These are phyloP conservation scores for Melanerpes aurifrons DNA, from an alignment of 2,113 vertebrate species.

Conservation along the genomic window DNA sequence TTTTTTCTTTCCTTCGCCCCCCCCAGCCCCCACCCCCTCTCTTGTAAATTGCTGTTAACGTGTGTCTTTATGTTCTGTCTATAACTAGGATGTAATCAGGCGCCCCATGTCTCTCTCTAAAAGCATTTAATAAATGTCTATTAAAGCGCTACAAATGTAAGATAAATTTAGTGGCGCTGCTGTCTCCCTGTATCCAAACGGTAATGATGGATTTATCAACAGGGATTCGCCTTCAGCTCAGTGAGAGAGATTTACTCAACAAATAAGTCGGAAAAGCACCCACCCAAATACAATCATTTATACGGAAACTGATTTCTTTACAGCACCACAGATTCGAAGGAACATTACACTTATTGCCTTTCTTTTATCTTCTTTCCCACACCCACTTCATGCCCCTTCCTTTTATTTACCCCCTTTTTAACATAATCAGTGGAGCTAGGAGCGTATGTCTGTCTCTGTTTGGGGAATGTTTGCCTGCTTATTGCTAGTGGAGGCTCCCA, in stretches of 20 bases:
- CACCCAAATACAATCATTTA: constrained; percentile 78
- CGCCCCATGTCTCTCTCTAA: constrained; percentile 84
- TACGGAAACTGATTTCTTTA: constrained; percentile 63
- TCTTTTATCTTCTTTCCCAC: accelerated
- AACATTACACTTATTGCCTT: background rate
- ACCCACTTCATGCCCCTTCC: background rate
- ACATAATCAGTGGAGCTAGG: background rate
- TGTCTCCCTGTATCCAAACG: constrained; percentile 81
- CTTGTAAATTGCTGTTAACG: constrained; percentile 82
- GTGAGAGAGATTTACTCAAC: constrained; percentile 79
- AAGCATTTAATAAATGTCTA: constrained; percentile 91
- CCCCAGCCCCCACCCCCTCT: background rate
- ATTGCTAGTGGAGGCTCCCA: constrained; percentile 2
- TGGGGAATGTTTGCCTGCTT: constrained; percentile 5
- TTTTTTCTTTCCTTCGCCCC: too few relatives aligned
- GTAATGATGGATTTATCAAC: constrained; percentile 87
- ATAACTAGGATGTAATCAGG: constrained; percentile 86
- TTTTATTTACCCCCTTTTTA: background rate
- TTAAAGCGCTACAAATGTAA: constrained; percentile 87
- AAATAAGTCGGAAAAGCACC: constrained; percentile 76
- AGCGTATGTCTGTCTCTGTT: constrained; percentile 1
- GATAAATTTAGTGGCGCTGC: constrained; percentile 85
- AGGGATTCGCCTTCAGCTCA: constrained; percentile 81
- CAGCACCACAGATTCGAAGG: constrained; percentile 13
- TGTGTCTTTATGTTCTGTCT: constrained; percentile 83